Evolutionary conservation across 2,113 vertebrate species (phyloP).

Genomic region (Daphoenositta chrysoptera): DNA sequence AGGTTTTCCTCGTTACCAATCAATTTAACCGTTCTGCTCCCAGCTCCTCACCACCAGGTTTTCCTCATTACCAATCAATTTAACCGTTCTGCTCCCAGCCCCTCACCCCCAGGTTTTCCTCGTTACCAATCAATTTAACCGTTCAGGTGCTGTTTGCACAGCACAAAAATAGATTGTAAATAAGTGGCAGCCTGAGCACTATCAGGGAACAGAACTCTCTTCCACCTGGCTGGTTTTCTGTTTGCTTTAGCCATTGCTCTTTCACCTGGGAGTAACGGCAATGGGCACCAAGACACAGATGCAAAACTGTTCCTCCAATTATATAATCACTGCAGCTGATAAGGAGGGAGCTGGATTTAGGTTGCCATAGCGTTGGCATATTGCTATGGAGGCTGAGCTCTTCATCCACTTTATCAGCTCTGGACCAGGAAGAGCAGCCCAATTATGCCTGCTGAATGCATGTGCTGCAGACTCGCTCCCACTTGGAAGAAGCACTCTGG

Average conservation of each 20-base stretch:
- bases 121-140: slow-evolving; percentile 30
- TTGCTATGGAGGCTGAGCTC: slow-evolving; percentile 68
- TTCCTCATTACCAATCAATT: slow-evolving; percentile 15
- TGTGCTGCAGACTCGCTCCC: background rate
- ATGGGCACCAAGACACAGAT: slow-evolving; percentile 55
- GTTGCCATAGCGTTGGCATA: slow-evolving; percentile 76
- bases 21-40: slow-evolving; percentile 35
- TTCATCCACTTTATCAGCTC: slow-evolving; percentile 41
- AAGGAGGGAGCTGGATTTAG: slow-evolving; percentile 67
- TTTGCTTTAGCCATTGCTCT: slow-evolving; percentile 48
- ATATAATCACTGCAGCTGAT: slow-evolving; percentile 82
- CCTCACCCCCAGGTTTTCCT: slow-evolving; percentile 15
- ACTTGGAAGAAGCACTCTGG: background rate
- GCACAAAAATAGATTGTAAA: slow-evolving; percentile 13
- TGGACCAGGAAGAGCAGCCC: slow-evolving; percentile 28
- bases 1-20: slow-evolving; percentile 20
- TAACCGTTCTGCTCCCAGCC: slow-evolving; percentile 32
- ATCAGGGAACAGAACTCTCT: background rate
- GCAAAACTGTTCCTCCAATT: slow-evolving; percentile 73
- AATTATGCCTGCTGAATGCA: background rate
- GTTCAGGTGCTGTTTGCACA: background rate
- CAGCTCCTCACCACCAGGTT: slow-evolving; percentile 11
- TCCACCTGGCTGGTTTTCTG: slow-evolving; percentile 15
- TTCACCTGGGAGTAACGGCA: slow-evolving; percentile 60
- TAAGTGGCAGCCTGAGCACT: background rate